Conservation (phyloP, 2,797 vertebrate genomes). For the Octomys mimax region DNA sequence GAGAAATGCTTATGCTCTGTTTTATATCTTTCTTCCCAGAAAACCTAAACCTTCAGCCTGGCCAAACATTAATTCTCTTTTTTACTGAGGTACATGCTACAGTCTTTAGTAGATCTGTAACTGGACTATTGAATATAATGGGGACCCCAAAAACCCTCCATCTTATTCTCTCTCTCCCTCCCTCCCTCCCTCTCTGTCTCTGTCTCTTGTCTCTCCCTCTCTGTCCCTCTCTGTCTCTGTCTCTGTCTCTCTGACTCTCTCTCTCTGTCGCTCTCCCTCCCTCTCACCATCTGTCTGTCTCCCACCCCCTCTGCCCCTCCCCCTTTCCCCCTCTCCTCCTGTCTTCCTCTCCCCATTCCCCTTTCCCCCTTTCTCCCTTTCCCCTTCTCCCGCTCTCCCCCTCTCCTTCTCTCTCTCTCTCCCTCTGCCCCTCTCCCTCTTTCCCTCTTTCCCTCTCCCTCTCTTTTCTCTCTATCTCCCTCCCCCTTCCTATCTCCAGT, state of each 20-base stretch:
- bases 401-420: too few relatives aligned
- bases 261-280: too few relatives aligned
- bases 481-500: background rate
- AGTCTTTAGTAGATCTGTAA: conserved; percentile 11
- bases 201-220: background rate
- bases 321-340: too few relatives aligned
- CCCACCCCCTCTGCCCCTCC: too few relatives aligned
- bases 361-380: too few relatives aligned
- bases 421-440: background rate
- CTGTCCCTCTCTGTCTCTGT: background rate
- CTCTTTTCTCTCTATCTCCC: too few relatives aligned
- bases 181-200: background rate
- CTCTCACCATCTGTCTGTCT: too few relatives aligned
- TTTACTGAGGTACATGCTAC: conserved; percentile 12
- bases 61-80: conserved; percentile 53
- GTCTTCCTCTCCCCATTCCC: too few relatives aligned
- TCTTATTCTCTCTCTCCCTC: background rate
- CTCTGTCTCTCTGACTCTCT: too few relatives aligned
- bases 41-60: conserved; percentile 61
- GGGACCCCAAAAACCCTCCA: conserved; percentile 11
- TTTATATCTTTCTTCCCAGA: conserved; percentile 66
- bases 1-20: conserved; percentile 14
- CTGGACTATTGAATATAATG: background rate
- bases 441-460: background rate
- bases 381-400: too few relatives aligned